Conservation (phyloP, 1,140 invertebrate species). For the Zaprionus taronus region DNA sequence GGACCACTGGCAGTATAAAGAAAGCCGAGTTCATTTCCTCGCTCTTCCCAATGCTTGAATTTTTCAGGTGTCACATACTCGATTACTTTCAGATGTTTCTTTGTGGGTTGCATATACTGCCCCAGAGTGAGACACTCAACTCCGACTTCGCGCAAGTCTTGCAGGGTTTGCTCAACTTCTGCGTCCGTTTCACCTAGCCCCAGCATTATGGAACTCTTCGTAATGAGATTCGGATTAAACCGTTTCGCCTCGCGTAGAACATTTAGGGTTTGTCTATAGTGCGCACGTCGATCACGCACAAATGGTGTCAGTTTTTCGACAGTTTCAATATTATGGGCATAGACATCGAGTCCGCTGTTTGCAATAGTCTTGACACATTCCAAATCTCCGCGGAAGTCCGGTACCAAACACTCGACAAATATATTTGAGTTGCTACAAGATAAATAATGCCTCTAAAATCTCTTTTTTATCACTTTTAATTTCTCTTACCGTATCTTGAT, state of each 20-base stretch:
- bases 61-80: constrained; percentile 99
- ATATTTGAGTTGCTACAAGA: constrained; percentile 90
- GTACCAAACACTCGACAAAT: constrained; percentile 98
- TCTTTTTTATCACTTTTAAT: background rate
- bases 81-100: constrained; percentile 96
- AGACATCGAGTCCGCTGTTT: constrained; percentile 94
- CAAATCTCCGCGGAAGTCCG: constrained; percentile 96
- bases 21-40: constrained; percentile 95
- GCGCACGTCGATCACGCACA: constrained; percentile 95
- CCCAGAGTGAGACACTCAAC: constrained; percentile 99
- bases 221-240: constrained; percentile 92
- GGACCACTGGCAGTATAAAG: constrained; percentile 99
- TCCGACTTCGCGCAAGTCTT: constrained; percentile 90
- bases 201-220: constrained; percentile 99
- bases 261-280: constrained; percentile 91
- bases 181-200: constrained; percentile 98
- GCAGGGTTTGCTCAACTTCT: constrained; percentile 94
- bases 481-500: constrained; percentile 84
- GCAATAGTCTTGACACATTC: constrained; percentile 92
- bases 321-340: constrained; percentile 99
- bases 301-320: constrained; percentile 94
- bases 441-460: constrained; percentile 42
- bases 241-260: constrained; percentile 94
- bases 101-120: constrained; percentile 99
- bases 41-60: constrained; percentile 95